Evolutionary conservation across 2,888 invertebrate genomes (phyloP).

Genomic region (Pinctada fucata): DNA sequence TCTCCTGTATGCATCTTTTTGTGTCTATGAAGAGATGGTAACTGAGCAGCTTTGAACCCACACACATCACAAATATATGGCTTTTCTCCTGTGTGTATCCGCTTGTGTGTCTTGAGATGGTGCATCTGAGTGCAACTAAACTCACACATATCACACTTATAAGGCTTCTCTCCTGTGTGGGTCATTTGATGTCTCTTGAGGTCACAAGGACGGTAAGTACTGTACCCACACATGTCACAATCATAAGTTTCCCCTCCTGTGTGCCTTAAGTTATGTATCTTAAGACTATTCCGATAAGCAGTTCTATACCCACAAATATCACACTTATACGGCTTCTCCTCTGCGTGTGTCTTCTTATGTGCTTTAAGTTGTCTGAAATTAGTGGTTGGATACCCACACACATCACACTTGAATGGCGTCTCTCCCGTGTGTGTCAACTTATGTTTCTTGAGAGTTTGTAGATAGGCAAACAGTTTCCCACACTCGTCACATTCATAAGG

Average conservation of each 20-base stretch:
- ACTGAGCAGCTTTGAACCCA: not conserved
- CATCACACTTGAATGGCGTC: slow-evolving; percentile 25
- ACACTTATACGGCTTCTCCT: slow-evolving; percentile 25
- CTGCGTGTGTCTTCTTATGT: slow-evolving; percentile 24
- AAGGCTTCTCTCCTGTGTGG: slow-evolving; percentile 14
- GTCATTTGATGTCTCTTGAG: slow-evolving; percentile 18
- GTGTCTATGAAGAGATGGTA: slow-evolving; percentile 1
- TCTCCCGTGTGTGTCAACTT: slow-evolving; percentile 33
- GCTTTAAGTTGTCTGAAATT: slow-evolving; percentile 21
- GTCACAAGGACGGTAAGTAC: slow-evolving; percentile 15
- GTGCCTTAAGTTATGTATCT: slow-evolving; percentile 24
- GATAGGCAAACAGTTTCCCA: slow-evolving; percentile 26
- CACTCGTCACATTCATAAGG: slow-evolving; percentile 26
- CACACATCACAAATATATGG: slow-evolving; percentile 12
- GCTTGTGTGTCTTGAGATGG: slow-evolving; percentile 1
- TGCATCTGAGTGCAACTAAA: slow-evolving; percentile 20
- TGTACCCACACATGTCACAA: slow-evolving; percentile 26
- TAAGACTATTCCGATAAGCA: slow-evolving; percentile 14
- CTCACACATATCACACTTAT: slow-evolving; percentile 18
- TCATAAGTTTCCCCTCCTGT: slow-evolving; percentile 24
- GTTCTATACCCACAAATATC: slow-evolving; percentile 26
- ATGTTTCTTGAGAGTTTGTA: slow-evolving; percentile 25
- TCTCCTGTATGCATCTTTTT: not conserved
- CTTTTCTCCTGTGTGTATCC: not conserved
- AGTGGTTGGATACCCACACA: slow-evolving; percentile 24